These are phyloP conservation scores for Zophobas morio DNA, from an alignment of 1,140 invertebrate genomes.

Conservation along the genomic window DNA sequence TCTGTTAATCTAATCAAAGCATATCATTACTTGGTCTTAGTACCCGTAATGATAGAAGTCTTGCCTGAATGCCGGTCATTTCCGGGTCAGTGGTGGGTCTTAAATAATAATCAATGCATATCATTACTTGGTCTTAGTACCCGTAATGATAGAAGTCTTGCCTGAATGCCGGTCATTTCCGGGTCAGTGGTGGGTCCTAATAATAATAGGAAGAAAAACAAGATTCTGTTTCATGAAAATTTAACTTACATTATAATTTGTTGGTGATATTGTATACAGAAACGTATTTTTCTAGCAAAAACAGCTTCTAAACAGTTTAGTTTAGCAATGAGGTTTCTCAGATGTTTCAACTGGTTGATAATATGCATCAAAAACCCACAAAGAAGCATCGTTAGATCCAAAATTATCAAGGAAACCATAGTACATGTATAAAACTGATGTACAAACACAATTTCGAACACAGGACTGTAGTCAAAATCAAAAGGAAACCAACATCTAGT, in stretches of 20 bases:
- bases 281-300: constrained; percentile 40
- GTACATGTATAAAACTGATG: constrained; percentile 57
- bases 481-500: constrained; percentile 57
- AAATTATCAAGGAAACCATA: constrained; percentile 56
- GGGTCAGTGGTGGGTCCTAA: too few species aligned
- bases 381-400: constrained; percentile 58
- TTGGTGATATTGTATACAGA: constrained; percentile 56
- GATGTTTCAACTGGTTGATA: constrained; percentile 55
- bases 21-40: too few species aligned
- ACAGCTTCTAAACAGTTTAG: constrained; percentile 31
- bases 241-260: constrained; percentile 53
- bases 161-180: too few species aligned
- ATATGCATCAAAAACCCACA: constrained; percentile 60
- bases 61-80: too few species aligned
- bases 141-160: too few species aligned
- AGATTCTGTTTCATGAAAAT: background rate
- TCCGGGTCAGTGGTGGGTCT: too few species aligned
- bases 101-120: too few species aligned
- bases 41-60: too few species aligned
- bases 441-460: constrained; percentile 58
- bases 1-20: too few species aligned
- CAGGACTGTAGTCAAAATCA: constrained; percentile 53
- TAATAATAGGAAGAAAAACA: too few species aligned
- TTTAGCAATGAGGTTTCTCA: constrained; percentile 47
- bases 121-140: too few species aligned